These are phyloP conservation scores for Chrysopilus asiliformis DNA, from an alignment of 2,888 invertebrate genomes.

Conservation along the genomic window DNA sequence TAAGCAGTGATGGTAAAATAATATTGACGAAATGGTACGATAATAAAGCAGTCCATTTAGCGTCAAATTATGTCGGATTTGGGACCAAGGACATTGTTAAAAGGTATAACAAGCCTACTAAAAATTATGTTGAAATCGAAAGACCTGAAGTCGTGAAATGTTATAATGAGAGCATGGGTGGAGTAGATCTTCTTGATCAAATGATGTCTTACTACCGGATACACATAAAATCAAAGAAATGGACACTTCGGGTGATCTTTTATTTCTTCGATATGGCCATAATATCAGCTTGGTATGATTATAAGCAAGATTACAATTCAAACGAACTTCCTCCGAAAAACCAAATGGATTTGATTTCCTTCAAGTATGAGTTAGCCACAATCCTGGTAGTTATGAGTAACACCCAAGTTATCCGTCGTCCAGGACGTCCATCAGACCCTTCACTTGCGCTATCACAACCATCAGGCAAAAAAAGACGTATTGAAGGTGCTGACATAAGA, in stretches of 20 bases:
- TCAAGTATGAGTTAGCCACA: no score
- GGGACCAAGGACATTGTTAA: neutral
- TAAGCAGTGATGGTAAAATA: no score
- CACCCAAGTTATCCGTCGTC: no score
- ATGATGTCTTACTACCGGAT: neutral
- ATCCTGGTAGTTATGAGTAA: no score
- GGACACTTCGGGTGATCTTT: neutral
- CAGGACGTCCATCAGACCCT: no score
- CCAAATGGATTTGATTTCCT: no score
- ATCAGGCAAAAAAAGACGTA: no score
- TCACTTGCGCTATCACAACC: no score
- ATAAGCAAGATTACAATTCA: no score
- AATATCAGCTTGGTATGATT: neutral
- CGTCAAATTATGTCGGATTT: neutral
- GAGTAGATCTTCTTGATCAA: neutral
- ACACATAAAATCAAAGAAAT: neutral
- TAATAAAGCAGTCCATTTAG: conserved; percentile 1
- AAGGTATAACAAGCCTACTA: neutral
- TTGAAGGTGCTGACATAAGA: no score
- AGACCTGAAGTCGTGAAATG: neutral
- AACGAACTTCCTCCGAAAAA: no score
- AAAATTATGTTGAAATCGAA: neutral
- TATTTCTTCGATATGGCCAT: neutral
- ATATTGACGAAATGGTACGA: neutral
- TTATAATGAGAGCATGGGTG: neutral